Evolutionary conservation across 2,797 vertebrate species (phyloP).

Genomic region (Coregonus ussuriensis): DNA sequence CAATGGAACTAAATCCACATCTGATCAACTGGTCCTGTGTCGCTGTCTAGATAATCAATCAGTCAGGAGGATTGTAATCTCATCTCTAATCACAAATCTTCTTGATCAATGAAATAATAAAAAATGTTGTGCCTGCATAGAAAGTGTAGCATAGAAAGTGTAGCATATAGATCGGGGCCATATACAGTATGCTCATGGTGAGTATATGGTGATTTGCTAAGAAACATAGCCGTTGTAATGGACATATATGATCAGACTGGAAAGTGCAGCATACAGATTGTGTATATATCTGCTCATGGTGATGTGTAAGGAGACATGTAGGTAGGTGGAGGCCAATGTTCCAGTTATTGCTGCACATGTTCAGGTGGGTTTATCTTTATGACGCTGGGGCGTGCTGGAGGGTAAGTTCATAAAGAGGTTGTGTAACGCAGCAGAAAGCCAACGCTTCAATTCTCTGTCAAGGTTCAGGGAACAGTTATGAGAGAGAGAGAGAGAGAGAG

Average conservation of each 20-base stretch:
- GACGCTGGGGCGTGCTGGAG: constrained; percentile 56
- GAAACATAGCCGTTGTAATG: neutral
- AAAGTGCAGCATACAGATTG: neutral
- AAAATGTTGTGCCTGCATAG: too few species aligned
- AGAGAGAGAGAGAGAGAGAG: constrained; percentile 13
- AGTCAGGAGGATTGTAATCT: neutral
- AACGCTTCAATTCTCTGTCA: constrained; percentile 30
- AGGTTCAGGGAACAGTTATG: constrained; percentile 42
- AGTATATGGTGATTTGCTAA: neutral
- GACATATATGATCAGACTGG: neutral
- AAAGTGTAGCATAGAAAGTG: neutral
- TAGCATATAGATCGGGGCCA: neutral
- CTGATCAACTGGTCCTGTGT: neutral
- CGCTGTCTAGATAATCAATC: neutral
- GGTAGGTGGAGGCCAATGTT: constrained; percentile 46
- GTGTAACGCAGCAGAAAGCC: constrained; percentile 55
- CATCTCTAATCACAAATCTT: neutral
- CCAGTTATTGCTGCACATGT: constrained; percentile 53
- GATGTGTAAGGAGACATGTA: constrained; percentile 24
- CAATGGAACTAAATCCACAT: neutral
- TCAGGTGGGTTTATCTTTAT: constrained; percentile 75
- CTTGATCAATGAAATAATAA: neutral
- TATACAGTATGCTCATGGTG: neutral
- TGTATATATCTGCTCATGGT: neutral
- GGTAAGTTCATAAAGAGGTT: constrained; percentile 65